Conservation (phyloP, 2,888 invertebrate genomes). For the Meta bourneti region DNA sequence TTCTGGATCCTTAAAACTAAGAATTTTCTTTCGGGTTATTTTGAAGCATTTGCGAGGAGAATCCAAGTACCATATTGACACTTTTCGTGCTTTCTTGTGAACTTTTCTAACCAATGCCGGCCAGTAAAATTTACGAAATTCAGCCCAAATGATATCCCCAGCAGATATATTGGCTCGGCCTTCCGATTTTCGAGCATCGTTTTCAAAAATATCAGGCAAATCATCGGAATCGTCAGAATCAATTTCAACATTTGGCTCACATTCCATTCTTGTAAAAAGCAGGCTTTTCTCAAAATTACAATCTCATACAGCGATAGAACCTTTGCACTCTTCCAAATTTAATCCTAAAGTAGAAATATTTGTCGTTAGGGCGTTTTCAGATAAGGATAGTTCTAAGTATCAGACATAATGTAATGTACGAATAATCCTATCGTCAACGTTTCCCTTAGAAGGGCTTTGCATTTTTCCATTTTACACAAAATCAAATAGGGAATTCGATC, state of each 20-base stretch:
- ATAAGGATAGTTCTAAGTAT: too few species aligned
- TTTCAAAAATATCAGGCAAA: slow-evolving; percentile 18
- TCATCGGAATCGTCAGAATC: slow-evolving; percentile 11
- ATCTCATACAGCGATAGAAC: neutral
- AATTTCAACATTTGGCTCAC: neutral
- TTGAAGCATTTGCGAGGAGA: slow-evolving; percentile 41
- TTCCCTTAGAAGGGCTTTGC: too few species aligned
- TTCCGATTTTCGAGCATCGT: too few species aligned
- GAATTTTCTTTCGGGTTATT: slow-evolving; percentile 30
- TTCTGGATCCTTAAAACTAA: neutral
- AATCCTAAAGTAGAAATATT: neutral
- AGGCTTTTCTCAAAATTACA: neutral
- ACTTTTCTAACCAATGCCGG: slow-evolving; percentile 51
- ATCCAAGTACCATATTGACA: slow-evolving; percentile 52
- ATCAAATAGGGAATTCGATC: too few species aligned
- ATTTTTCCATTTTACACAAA: too few species aligned
- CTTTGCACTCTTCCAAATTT: neutral
- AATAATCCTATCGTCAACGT: too few species aligned
- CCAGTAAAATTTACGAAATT: slow-evolving; percentile 47
- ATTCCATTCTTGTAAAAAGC: neutral
- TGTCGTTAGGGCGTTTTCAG: neutral
- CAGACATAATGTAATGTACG: too few species aligned
- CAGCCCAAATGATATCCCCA: slow-evolving; percentile 50
- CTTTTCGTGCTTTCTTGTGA: slow-evolving; percentile 30
- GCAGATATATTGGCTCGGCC: neutral